Evolutionary conservation across 2,797 vertebrate species (phyloP).

Genomic region (Ceryle rudis): DNA sequence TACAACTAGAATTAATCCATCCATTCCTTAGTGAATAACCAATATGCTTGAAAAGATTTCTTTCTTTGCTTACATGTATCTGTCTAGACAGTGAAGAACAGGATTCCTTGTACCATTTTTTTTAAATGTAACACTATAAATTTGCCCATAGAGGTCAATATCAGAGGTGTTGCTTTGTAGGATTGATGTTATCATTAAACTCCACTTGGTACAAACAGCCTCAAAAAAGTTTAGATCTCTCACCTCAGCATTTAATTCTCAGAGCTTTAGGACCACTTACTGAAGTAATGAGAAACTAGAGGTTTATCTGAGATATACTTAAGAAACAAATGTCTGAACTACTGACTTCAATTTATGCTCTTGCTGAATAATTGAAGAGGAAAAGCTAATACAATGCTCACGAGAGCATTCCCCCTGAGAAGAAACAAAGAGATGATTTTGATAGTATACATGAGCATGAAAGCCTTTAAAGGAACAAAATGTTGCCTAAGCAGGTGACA

Average conservation of each 20-base stretch:
- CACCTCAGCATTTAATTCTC: neutral
- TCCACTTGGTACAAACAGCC: neutral
- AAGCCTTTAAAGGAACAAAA: neutral
- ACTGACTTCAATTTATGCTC: constrained; percentile 40
- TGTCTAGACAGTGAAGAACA: neutral
- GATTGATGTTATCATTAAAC: neutral
- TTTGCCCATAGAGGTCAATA: neutral
- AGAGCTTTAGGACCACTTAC: neutral
- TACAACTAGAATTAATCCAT: neutral
- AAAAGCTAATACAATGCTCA: neutral
- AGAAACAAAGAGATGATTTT: neutral
- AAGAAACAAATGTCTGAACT: constrained; percentile 8
- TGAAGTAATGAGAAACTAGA: constrained; percentile 20
- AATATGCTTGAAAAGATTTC: neutral
- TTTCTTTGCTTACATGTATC: neutral
- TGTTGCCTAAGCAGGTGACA: neutral
- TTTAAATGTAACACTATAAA: neutral
- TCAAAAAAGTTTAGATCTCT: neutral
- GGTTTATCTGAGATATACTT: constrained; percentile 15
- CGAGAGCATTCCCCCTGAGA: neutral
- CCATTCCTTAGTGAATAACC: neutral
- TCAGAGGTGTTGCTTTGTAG: neutral
- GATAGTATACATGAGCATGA: neutral
- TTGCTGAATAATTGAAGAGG: constrained; percentile 61
- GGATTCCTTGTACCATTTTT: neutral